Base-by-base conservation (phyloP, 2,113 vertebrate genomes). In the Cebidichthys violaceus region DNA sequence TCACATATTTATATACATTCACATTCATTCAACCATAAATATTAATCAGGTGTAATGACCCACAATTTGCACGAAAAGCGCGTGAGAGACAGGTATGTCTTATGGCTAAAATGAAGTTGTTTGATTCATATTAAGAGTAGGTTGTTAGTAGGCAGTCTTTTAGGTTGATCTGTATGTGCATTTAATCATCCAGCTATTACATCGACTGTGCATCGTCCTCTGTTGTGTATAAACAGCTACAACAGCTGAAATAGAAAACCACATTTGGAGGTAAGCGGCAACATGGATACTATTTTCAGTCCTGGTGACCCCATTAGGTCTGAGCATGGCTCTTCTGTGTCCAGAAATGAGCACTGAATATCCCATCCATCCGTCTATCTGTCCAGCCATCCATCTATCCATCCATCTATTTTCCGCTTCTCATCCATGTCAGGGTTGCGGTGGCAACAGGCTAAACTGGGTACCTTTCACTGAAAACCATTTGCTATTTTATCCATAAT, bases 401-500 rank as follows among this genome's bases (percentile, higher is more conserved):
- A 43, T 59, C 1, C 39, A 59, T 77, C 71, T 15, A 75, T 64
- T 65, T 65, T 78, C 60, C 0, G 4, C 60, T 68, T 79, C 45
- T 70, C 62, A 83, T 64, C 66, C 65, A 60, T 45, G 70, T 60
- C 17, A 0, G 15, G 39, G 77, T 66, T 6, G 0, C 7, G 15
- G 50, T 77, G 75, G 52, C 52, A 79, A 77, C 77, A 60, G 70
- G 41, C 45, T 75, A 73, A 86, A 83, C 78, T 80, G 81, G 68
- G 39, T 79, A 71, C 45, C 59, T 85, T 79, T 85, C 47, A 76
- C 69, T 55, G 72, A 74, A 79, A 89, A 84, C 65, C 50, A 82
- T 82, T 80, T 86, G n/a, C 77, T 84, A 24, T 81, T 82, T 88
- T 89, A 89, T 79, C 60, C 60, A 72, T 84, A 78, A 90, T 84